Evolutionary conservation across 2,888 invertebrate genomes (phyloP), one percentile per base, ranked within the genome.

Genomic region (Cinara cedri): DNA sequence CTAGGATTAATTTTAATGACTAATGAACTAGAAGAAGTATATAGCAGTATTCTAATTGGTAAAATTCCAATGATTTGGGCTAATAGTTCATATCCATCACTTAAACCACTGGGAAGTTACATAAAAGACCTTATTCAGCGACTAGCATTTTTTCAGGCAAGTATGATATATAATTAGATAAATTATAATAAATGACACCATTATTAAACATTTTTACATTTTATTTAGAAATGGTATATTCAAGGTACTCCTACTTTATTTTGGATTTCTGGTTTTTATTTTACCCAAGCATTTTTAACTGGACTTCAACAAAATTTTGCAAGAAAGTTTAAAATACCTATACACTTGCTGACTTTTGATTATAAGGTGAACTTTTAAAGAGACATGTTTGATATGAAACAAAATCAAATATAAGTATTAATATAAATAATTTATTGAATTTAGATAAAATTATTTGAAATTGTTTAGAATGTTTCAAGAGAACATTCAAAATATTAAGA

Each of bases 191-290:
- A 34, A 34, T 34, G 34, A 34, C 34, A 34, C 34, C 34, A 34
- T 34, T 34, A 34, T 34, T 34, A 34, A 34, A 34, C 34, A 34
- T 34, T 3, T 34, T 34, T 34, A 34, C 34, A 34, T 34, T 34
- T 62, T 83, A 80, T 83, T 84, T 85, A 92, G 92, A 88, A 89
- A 84, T 97, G 97, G 97, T 94, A 90, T 85, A 90, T 92, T 26
- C 85, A 90, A 78, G 95, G 95, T 1, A 92, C 94, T 4, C 97
- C 97, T 0, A 82, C 87, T 0, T 90, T 92, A 62, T 97, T 93
- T 86, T 97, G 97, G 97, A 85, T 97, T 51, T 93, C 96, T 0
- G 97, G 96, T 0, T 97, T 97, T 87, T 97, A 91, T 87, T 97
- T 97, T 86, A 96, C 97, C 0, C 97, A 97, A 87, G 96, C 97